phyloP scores from a whole-genome alignment of 2,797 vertebrate genomes.

The Diglossa cyanea region DNA sequence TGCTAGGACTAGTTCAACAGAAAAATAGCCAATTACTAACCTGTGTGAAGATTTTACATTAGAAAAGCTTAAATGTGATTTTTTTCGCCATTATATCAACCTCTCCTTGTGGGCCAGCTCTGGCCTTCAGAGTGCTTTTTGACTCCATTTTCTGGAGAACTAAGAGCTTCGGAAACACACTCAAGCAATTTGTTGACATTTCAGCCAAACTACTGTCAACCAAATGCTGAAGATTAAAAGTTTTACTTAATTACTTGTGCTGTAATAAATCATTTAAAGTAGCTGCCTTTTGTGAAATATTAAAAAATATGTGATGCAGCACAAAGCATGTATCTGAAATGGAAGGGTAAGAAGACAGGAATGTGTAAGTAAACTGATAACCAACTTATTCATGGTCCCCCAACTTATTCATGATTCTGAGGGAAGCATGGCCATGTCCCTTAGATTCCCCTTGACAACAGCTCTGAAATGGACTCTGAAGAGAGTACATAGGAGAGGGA shows the following conservation, averaged over 20 bases:
- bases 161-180: neutral
- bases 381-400: neutral
- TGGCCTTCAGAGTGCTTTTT: neutral
- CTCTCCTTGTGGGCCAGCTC: neutral
- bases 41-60: neutral
- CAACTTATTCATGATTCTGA: neutral
- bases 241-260: neutral
- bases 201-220: neutral
- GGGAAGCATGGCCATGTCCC: neutral
- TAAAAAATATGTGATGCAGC: neutral
- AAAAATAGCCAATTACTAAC: neutral
- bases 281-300: neutral
- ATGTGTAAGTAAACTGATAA: neutral
- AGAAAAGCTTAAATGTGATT: neutral
- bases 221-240: neutral
- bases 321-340: neutral
- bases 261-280: neutral
- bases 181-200: neutral
- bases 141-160: neutral
- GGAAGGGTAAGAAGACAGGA: neutral
- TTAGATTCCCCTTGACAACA: neutral
- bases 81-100: neutral
- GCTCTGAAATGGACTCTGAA: neutral
- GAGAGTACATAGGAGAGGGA: fast-evolving
- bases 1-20: neutral